These are phyloP conservation scores for Erynnis tages DNA, from an alignment of 2,888 invertebrate species.

Conservation along the genomic window DNA sequence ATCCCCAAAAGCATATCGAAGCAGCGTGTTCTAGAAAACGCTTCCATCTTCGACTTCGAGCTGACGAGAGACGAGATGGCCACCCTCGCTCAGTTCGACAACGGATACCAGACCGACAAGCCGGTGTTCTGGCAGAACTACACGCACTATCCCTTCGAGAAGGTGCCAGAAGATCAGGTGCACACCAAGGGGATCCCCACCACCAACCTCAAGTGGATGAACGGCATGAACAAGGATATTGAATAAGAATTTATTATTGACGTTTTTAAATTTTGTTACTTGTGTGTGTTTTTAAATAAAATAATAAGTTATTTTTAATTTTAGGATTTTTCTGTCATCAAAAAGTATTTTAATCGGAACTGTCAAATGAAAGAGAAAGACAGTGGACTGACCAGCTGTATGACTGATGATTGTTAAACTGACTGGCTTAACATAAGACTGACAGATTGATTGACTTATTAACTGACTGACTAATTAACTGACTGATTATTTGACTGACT, in stretches of 20 bases:
- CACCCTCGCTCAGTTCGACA: conserved; percentile 52
- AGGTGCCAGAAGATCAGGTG: conserved; percentile 34
- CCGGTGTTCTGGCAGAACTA: conserved; percentile 52
- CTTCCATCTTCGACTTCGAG: conserved; percentile 61
- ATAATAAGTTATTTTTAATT: no score
- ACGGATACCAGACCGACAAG: conserved; percentile 48
- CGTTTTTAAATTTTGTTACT: no score
- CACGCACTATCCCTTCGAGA: conserved; percentile 54
- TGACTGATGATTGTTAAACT: no score
- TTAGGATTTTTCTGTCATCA: no score
- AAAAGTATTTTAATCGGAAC: no score
- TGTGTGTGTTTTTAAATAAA: no score
- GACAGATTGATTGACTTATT: no score
- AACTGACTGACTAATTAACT: no score
- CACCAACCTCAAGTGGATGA: conserved; percentile 46
- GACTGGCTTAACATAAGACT: no score
- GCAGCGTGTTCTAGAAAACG: conserved; percentile 56
- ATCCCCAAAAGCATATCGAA: conserved; percentile 62
- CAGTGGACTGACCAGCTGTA: no score
- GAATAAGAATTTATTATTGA: conserved; percentile 34
- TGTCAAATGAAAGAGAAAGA: no score
- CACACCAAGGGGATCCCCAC: conserved; percentile 39
- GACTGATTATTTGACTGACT: no score
- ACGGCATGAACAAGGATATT: conserved; percentile 45
- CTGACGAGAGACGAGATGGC: conserved; percentile 48